Evolutionary conservation across 2,113 vertebrate species (phyloP).

Genomic region (Neodon shergylaensis): DNA sequence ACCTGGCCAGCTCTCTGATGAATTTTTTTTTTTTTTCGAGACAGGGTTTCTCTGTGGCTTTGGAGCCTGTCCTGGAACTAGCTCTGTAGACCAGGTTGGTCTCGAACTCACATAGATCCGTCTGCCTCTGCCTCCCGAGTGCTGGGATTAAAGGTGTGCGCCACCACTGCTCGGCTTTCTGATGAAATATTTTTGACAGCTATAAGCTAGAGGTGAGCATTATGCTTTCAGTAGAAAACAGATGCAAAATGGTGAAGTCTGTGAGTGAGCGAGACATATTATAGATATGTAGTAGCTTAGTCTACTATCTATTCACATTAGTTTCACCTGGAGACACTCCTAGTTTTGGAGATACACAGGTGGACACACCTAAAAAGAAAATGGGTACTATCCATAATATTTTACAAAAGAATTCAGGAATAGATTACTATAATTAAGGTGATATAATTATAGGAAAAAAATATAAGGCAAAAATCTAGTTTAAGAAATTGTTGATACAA

Average conservation of each 20-base stretch:
- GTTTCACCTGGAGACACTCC: not conserved
- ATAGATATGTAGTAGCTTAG: not conserved
- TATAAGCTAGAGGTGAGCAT: not conserved
- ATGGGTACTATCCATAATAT: not conserved
- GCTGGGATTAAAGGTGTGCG: no score
- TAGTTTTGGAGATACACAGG: not conserved
- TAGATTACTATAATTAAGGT: not conserved
- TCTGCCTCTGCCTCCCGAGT: no score
- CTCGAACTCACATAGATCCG: no score
- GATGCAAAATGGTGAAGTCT: not conserved
- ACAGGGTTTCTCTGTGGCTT: no score
- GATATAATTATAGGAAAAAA: not conserved
- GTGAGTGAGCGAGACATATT: not conserved
- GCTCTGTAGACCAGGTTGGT: no score
- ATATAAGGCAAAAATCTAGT: not conserved
- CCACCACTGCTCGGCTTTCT: no score
- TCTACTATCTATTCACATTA: not conserved
- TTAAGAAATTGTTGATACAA: not conserved
- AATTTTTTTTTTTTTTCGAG: no score
- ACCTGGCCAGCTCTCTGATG: not conserved
- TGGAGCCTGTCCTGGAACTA: no score
- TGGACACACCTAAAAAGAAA: not conserved
- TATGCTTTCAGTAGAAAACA: not conserved
- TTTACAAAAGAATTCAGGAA: not conserved
- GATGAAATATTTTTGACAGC: not conserved